Evolutionary conservation across 1,140 invertebrate species (phyloP).

Genomic region (Diorhabda elongata): DNA sequence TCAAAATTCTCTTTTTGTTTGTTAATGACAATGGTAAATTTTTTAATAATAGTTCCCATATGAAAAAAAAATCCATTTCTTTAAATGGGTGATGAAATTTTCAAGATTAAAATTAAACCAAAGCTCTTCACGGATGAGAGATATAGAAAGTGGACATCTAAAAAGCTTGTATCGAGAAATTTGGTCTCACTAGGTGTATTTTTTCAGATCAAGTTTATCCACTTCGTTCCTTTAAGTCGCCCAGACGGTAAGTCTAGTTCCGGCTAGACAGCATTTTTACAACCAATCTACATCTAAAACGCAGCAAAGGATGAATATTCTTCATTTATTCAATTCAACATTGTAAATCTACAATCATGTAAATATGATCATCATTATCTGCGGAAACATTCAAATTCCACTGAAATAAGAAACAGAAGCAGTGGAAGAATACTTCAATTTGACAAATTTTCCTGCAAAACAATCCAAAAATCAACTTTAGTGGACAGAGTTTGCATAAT

Average conservation of each 20-base stretch:
- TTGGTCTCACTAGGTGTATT: constrained; percentile 47
- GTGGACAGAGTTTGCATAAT: too few species aligned
- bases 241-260: constrained; percentile 48
- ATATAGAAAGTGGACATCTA: background rate
- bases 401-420: too few species aligned
- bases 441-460: too few species aligned
- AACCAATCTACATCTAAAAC: background rate
- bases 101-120: background rate
- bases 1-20: too few species aligned
- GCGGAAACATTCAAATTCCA: too few species aligned
- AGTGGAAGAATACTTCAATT: too few species aligned
- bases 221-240: constrained; percentile 42
- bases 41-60: too few species aligned
- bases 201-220: constrained; percentile 48
- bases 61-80: too few species aligned
- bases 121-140: background rate
- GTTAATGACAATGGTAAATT: too few species aligned
- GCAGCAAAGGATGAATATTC: too few species aligned
- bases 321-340: background rate
- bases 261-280: constrained; percentile 42
- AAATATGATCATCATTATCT: background rate
- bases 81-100: too few species aligned
- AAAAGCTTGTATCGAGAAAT: constrained; percentile 11
- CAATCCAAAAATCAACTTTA: too few species aligned
- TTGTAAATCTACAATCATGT: constrained; percentile 19